phyloP scores from a whole-genome alignment of 2,797 vertebrate species.

The Sebastes wilsoni region DNA sequence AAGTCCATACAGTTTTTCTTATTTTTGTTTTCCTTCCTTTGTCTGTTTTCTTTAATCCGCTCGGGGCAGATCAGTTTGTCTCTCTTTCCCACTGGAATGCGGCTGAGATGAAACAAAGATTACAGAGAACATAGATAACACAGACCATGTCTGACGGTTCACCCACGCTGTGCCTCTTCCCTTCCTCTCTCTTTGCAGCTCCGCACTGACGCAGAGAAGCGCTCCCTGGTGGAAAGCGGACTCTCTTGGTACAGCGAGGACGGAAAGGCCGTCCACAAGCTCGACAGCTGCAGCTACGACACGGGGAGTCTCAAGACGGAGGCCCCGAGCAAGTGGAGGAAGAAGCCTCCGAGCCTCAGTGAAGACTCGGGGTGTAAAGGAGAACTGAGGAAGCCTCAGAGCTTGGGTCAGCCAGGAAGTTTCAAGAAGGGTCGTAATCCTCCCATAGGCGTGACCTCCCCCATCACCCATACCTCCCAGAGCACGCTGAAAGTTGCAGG shows the following conservation, averaged over 20 bases:
- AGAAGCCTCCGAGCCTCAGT: slow-evolving; percentile 85
- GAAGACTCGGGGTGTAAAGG: slow-evolving; percentile 77
- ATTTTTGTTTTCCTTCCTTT: slow-evolving; percentile 2
- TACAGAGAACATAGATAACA: slow-evolving; percentile 61
- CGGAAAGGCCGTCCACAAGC: slow-evolving; percentile 85
- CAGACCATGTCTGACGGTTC: slow-evolving; percentile 38
- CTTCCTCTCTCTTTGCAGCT: slow-evolving; percentile 79
- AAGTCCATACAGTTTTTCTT: neutral
- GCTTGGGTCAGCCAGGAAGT: slow-evolving; percentile 86
- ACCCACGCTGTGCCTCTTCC: slow-evolving; percentile 30
- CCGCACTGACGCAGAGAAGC: slow-evolving; percentile 97
- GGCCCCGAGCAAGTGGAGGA: slow-evolving; percentile 92
- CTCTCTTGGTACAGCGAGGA: slow-evolving; percentile 97
- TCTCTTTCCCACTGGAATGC: slow-evolving; percentile 53
- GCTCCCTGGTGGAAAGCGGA: slow-evolving; percentile 95
- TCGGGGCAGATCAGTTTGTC: slow-evolving; percentile 31
- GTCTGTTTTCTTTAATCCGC: slow-evolving; percentile 24
- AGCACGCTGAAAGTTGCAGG: slow-evolving; percentile 93
- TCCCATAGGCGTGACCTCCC: slow-evolving; percentile 93
- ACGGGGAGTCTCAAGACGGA: slow-evolving; percentile 95
- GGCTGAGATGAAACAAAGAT: slow-evolving; percentile 59
- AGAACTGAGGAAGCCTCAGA: slow-evolving; percentile 91
- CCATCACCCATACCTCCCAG: slow-evolving; percentile 95
- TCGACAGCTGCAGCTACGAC: slow-evolving; percentile 85
- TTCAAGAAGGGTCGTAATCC: slow-evolving; percentile 93